Conservation (phyloP, 2,888 invertebrate genomes). For the Amblyjoppa proteus region DNA sequence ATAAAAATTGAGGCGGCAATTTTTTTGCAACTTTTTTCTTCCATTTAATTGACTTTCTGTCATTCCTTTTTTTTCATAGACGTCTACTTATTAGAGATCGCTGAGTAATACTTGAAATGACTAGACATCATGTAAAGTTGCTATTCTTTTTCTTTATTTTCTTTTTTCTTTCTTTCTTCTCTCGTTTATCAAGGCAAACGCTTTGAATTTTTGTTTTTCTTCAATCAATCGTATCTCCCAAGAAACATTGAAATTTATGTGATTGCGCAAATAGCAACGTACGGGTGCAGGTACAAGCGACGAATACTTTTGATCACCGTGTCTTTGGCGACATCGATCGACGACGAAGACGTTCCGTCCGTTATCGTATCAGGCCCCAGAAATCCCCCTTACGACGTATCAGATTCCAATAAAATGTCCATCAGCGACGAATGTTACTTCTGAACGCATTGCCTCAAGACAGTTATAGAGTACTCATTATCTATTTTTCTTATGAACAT, state of each 20-base stretch:
- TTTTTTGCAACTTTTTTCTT: constrained; percentile 47
- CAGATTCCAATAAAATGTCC: not conserved
- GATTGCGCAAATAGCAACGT: constrained; percentile 78
- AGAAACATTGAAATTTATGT: constrained; percentile 62
- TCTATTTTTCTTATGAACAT: not conserved
- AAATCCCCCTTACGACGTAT: not conserved
- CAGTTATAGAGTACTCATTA: not conserved
- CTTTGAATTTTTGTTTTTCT: constrained; percentile 4
- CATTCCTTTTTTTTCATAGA: constrained; percentile 43
- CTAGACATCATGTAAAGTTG: constrained; percentile 82
- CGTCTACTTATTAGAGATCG: constrained; percentile 51
- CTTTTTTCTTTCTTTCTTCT: constrained; percentile 20
- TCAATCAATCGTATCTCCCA: constrained; percentile 6
- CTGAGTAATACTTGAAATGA: constrained; percentile 78
- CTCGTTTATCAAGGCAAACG: constrained; percentile 9
- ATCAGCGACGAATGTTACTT: not conserved
- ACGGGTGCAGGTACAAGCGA: constrained; percentile 76
- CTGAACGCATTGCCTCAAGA: not conserved
- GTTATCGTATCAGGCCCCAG: not conserved
- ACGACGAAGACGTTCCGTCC: not conserved
- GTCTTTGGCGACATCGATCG: not conserved
- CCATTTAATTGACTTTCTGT: constrained; percentile 24
- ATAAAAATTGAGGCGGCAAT: constrained; percentile 47
- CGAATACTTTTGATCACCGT: constrained; percentile 2
- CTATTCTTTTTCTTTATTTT: constrained; percentile 71